Evolutionary conservation across 35 echinoderm and acorn worm species (phyloP), one percentile per base, ranked within the genome.

Genomic region (Stichopus chloronotus): DNA sequence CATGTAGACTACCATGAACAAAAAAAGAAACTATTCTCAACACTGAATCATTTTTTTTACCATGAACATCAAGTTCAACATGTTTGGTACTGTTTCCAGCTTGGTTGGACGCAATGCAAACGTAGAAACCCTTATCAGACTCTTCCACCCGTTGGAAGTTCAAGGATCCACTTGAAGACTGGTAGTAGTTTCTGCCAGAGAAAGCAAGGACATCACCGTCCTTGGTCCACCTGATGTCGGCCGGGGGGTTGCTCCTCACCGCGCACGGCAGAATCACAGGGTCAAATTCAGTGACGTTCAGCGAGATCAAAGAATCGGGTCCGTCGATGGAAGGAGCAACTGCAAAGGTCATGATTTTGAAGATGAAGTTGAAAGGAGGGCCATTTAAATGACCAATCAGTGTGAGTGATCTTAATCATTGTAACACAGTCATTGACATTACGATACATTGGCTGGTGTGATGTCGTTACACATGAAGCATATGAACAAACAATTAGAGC

Each of bases 71-170:
- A 4, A 98, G 81, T 13, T 68, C 88, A 23, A 94, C 74, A 71
- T 72, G 92, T 60, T 92, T 94, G 65, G 96, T 93, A 54, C 59
- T 84, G 72, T 98, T 98, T 16, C 96, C 96, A 57, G 96, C 96
- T 11, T 89, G 72, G 79, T 98, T 98, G 57, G 90, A 84, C 1
- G 96, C 96, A 1, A 96, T 85, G 91, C 96, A 98, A 25, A 82
- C 91, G 53, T 98, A 98, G 19, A 72, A 69, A 16, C 90, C 96
- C 24, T 61, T 30, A 79, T 98, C 96, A 9, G 91, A 65, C 9
- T 92, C 57, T 12, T 79, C 79, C 0, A 95, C 80, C 56, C 90
- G 89, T 59, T 96, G 92, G 53, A 98, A 59, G 25, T 74, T 81
- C 30, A 98, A 53, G 5, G 92, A 80, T 19, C 95, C 96, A 5